A percentile compares a stretch with the other conserved stretches of the same genome.
phyloP scores from a whole-genome alignment of 2,113 vertebrate species.

The Irena cyanogastra region DNA sequence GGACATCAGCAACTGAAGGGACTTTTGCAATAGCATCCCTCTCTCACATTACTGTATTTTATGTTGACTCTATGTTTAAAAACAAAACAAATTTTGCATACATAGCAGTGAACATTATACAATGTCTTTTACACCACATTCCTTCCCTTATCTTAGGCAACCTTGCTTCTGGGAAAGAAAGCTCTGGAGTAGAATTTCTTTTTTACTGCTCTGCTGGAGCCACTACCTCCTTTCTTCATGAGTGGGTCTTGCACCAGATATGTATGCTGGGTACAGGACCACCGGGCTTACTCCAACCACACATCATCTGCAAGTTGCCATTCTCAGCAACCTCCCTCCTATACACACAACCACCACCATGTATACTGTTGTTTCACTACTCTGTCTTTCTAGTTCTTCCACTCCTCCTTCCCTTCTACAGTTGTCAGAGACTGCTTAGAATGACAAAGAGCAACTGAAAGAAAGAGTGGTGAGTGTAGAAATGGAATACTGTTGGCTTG shows the following conservation, averaged over 20 bases:
- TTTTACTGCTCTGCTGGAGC: neutral
- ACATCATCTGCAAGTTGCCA: neutral
- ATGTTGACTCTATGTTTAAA: neutral
- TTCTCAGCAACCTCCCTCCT: neutral
- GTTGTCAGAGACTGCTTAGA: neutral
- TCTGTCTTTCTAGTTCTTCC: neutral
- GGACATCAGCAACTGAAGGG: neutral
- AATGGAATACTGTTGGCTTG: neutral
- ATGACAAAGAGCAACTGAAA: neutral
- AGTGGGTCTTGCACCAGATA: neutral
- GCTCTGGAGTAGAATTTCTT: neutral
- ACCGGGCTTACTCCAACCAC: neutral
- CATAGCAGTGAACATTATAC: neutral
- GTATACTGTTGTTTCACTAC: neutral
- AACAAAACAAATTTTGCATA: neutral
- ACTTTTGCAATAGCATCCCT: neutral
- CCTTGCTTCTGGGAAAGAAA: neutral
- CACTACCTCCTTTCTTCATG: neutral
- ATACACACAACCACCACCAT: neutral
- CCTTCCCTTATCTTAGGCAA: neutral
- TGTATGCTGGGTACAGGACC: neutral
- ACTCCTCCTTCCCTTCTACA: neutral
- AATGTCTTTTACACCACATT: neutral
- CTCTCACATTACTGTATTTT: neutral
- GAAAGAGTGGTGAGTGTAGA: neutral